Evolutionary conservation across 2,888 invertebrate species (phyloP), one percentile per base, ranked within the genome.

Genomic region (Rhagonycha fulva): DNA sequence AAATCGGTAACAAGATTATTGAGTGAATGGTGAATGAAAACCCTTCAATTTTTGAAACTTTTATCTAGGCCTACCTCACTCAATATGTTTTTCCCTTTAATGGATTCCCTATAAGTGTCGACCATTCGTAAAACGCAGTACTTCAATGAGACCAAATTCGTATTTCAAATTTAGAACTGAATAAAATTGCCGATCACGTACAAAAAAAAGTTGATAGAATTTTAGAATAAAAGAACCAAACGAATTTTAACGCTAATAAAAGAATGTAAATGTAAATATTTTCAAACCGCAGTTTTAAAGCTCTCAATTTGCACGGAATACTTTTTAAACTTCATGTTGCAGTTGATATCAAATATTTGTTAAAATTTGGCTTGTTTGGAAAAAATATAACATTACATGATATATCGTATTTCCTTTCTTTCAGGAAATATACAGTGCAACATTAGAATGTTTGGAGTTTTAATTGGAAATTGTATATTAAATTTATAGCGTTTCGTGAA

Each of bases 81-180:
- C 70, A 70, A 70, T 70, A 70, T 62, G 70, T 70, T 62, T 70
- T 47, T 47, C n/a, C 62, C 62, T 30, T 70, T 62, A 70, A 70
- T 62, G 62, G 70, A 62, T 62, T 62, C 23, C 28, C 28, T 70
- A 62, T 70, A 70, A 62, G 61, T 62, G 70, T 70, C 26, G 62
- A 28, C 70, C 70, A 70, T 70, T 70, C 70, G 62, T 70, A 47
- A 47, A 70, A 70, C 62, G 14, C 62, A 62, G 70, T 28, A 32
- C 71, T 66, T 67, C 66, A 24, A 24, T 24, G 63, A 19, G 26
- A 66, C 19, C 23, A 66, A 72, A 67, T 66, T 67, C 19, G 47
- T 26, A 66, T 62, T 71, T 62, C 62, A 30, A 28, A 71, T 71
- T 71, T 71, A 63, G 12, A 62, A 26, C 14, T 30, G 30, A 71